These are phyloP conservation scores for Aphidius gifuensis DNA, from an alignment of 1,140 invertebrate species.

Conservation along the genomic window DNA sequence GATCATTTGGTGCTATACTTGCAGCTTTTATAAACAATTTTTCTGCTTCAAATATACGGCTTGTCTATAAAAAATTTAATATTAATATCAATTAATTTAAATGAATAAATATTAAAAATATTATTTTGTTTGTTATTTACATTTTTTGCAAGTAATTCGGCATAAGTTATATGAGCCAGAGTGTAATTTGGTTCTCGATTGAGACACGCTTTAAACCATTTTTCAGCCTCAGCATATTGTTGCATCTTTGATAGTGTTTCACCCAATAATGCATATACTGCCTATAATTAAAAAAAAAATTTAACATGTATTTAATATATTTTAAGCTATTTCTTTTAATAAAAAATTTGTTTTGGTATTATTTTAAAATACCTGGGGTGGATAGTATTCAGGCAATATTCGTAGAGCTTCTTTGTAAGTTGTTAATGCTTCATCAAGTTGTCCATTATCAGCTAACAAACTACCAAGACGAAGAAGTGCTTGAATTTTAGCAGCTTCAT, in stretches of 20 bases:
- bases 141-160: constrained; percentile 84
- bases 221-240: constrained; percentile 76
- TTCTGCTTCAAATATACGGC: constrained; percentile 79
- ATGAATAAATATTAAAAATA: neutral
- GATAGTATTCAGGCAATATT: constrained; percentile 76
- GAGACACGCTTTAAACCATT: constrained; percentile 79
- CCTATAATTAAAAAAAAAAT: constrained; percentile 53
- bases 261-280: constrained; percentile 81
- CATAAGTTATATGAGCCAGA: constrained; percentile 86
- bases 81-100: constrained; percentile 1
- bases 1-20: constrained; percentile 76
- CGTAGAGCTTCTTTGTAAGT: constrained; percentile 83
- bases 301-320: neutral
- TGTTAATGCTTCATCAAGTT: constrained; percentile 80
- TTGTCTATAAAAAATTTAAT: constrained; percentile 65
- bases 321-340: neutral
- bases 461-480: constrained; percentile 88
- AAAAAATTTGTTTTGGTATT: neutral
- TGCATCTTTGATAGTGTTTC: constrained; percentile 81
- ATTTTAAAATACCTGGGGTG: constrained; percentile 65
- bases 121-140: constrained; percentile 49
- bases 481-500: constrained; percentile 86
- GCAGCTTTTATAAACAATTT: constrained; percentile 85
- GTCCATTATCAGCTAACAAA: constrained; percentile 82
- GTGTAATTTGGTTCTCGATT: constrained; percentile 80